phyloP scores from a whole-genome alignment of 2,888 invertebrate species.

The Nemapogon koenigi region DNA sequence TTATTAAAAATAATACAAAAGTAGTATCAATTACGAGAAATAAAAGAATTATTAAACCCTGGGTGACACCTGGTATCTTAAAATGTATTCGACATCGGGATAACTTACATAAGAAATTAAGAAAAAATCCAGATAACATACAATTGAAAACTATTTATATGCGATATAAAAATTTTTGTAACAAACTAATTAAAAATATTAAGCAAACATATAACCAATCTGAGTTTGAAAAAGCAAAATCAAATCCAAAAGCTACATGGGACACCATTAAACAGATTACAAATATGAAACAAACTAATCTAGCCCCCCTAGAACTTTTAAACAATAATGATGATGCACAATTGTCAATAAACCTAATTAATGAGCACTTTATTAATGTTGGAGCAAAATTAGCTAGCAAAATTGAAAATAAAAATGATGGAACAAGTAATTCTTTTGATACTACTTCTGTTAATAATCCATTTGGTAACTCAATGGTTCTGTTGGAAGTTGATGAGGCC shows the following conservation, averaged over 20 bases:
- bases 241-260: background rate
- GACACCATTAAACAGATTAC: background rate
- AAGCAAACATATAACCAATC: background rate
- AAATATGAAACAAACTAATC: background rate
- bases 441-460: no score
- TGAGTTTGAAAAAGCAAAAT: background rate
- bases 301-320: background rate
- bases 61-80: no score
- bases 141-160: no score
- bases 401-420: background rate
- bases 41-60: no score
- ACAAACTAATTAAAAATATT: no score
- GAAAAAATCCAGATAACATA: no score
- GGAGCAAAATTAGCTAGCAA: conserved; percentile 1
- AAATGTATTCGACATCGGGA: no score
- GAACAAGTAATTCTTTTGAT: background rate
- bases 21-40: no score
- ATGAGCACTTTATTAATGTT: conserved; percentile 1
- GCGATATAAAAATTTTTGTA: no score
- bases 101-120: no score
- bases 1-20: no score
- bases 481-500: background rate
- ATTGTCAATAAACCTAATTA: background rate
- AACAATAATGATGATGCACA: background rate
- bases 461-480: background rate